A percentile compares a stretch with the other conserved stretches of the same genome.
Evolutionary conservation across 1,140 invertebrate genomes (phyloP).

Genomic region (Archivesica marissinica): DNA sequence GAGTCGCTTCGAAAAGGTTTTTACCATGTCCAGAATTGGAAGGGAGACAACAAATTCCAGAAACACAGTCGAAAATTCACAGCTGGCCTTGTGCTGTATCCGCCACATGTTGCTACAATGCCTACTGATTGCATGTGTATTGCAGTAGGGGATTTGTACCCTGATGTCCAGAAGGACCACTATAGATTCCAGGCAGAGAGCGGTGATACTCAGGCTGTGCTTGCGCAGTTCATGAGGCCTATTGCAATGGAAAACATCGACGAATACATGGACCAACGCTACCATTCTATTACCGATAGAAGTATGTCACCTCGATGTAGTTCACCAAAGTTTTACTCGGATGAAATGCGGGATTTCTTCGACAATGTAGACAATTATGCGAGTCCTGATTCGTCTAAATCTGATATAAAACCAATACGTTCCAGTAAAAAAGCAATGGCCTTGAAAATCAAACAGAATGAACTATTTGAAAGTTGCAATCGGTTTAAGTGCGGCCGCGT

Average conservation of each 20-base stretch:
- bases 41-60: neutral
- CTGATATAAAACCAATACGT: neutral
- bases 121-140: slow-evolving; percentile 15
- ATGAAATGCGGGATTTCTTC: slow-evolving; percentile 13
- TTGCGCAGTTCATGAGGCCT: neutral
- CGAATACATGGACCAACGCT: slow-evolving; percentile 17
- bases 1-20: slow-evolving; percentile 19
- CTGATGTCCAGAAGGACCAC: neutral
- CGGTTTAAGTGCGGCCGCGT: slow-evolving; percentile 1
- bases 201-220: neutral
- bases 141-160: slow-evolving; percentile 21
- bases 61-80: neutral
- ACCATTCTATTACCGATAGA: slow-evolving; percentile 19
- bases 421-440: slow-evolving; percentile 51
- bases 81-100: neutral
- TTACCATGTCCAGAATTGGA: neutral
- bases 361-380: neutral
- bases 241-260: neutral
- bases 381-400: neutral
- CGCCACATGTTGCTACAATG: slow-evolving; percentile 8
- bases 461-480: slow-evolving; percentile 41
- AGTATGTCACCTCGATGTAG: slow-evolving; percentile 21
- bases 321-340: slow-evolving; percentile 38
- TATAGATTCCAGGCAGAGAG: no score
- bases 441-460: slow-evolving; percentile 44